A percentile compares a stretch with the other conserved stretches of the same genome.
phyloP scores from a whole-genome alignment of 2,113 vertebrate genomes.

The Pogonocichla stellata region DNA sequence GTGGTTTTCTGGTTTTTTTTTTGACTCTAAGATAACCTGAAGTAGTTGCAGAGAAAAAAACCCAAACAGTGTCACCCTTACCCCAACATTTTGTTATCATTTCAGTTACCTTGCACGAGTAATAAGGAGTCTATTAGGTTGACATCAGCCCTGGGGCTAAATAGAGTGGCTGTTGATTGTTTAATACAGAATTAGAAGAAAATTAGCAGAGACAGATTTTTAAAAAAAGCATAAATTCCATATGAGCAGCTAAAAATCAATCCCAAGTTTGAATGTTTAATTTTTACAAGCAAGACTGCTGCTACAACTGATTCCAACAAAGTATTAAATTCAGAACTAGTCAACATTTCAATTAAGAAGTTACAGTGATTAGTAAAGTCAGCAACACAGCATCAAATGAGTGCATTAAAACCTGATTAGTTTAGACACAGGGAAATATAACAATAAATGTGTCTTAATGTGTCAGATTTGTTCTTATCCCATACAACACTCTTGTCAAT shows the following conservation, averaged over 20 bases:
- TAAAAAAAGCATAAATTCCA: background rate
- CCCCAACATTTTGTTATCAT: background rate
- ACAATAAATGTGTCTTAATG: background rate
- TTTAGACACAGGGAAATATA: background rate
- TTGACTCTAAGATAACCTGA: background rate
- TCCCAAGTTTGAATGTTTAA: background rate
- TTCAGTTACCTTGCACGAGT: background rate
- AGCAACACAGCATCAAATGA: background rate
- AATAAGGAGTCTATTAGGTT: background rate
- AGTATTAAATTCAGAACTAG: background rate
- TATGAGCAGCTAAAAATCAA: background rate
- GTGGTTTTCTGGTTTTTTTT: background rate
- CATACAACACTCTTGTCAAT: background rate
- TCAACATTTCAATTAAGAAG: background rate
- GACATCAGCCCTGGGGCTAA: background rate
- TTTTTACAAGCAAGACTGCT: background rate
- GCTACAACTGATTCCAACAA: background rate
- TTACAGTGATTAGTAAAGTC: background rate
- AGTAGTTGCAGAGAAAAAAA: background rate
- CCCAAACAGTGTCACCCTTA: rapidly evolving
- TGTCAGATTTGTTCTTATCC: background rate
- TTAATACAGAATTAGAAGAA: background rate
- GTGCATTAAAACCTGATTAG: background rate
- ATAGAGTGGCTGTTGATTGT: background rate
- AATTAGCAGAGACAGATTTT: background rate